Percentiles rank a stretch among this genome's conserved stretches.
Conservation (phyloP, 2,797 vertebrate genomes). For the Peromyscus melanophrys region DNA sequence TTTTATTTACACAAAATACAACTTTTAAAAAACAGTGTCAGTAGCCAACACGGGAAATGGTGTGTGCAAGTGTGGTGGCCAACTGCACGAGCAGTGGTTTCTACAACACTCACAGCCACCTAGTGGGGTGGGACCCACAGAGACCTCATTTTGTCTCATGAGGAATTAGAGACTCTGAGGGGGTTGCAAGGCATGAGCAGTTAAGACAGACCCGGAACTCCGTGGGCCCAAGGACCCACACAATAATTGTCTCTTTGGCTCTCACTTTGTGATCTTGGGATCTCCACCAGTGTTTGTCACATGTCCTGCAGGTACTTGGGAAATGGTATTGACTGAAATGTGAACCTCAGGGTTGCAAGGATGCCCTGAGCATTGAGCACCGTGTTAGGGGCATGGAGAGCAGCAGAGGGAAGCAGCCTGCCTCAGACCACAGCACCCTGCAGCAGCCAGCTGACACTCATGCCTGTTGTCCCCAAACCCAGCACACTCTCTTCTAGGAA, state of each 20-base stretch:
- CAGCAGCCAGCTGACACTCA: neutral
- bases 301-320: neutral
- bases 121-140: too few relatives aligned
- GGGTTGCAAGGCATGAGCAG: neutral
- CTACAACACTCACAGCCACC: neutral
- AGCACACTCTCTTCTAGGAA: neutral
- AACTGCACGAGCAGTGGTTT: neutral
- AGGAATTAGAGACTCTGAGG: neutral
- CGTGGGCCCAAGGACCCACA: accelerated
- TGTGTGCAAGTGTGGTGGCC: neutral
- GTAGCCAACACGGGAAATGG: neutral
- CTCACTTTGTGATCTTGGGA: neutral
- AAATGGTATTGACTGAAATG: neutral
- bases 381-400: neutral
- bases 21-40: neutral
- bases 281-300: neutral
- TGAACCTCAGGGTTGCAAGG: neutral
- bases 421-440: neutral
- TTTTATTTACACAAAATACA: neutral
- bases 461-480: neutral
- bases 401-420: neutral
- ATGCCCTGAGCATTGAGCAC: neutral
- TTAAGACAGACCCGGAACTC: neutral
- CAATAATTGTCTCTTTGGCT: neutral
- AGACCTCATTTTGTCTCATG: neutral